These are phyloP conservation scores for Cryptocephalus moraei DNA, from an alignment of 2,888 invertebrate species.

Conservation along the genomic window DNA sequence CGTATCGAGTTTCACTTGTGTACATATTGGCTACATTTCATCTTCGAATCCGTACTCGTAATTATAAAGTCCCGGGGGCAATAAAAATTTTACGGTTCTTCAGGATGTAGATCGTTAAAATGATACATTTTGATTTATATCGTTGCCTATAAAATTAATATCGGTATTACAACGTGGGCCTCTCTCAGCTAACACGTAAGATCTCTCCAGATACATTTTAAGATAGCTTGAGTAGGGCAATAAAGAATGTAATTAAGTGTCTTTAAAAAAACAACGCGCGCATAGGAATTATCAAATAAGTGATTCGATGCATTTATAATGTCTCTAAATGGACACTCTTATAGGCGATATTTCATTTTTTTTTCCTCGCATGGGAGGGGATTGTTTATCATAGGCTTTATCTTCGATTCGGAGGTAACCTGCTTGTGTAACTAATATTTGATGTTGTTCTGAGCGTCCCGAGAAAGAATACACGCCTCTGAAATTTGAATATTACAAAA, in stretches of 20 bases:
- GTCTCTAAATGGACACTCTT: neutral
- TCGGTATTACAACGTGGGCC: neutral
- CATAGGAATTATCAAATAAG: neutral
- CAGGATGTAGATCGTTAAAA: neutral
- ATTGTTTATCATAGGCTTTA: no score
- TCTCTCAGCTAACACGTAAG: neutral
- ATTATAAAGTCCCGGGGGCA: neutral
- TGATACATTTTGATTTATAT: slow-evolving; percentile 1
- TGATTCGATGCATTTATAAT: neutral
- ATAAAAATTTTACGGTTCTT: neutral
- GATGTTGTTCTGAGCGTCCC: no score
- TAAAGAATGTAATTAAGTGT: neutral
- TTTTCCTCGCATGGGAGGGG: no score
- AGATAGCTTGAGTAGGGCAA: neutral
- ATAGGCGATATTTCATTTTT: neutral
- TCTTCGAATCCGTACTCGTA: no score
- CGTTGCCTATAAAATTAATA: neutral
- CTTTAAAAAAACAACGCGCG: neutral
- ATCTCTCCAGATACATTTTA: neutral
- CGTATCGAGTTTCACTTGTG: no score
- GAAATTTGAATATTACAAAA: no score
- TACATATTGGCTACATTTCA: no score
- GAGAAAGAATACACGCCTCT: no score
- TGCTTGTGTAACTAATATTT: no score
- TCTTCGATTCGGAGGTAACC: no score